Evolutionary conservation across 2,113 vertebrate genomes (phyloP).

Genomic region (Diglossa brunneiventris): DNA sequence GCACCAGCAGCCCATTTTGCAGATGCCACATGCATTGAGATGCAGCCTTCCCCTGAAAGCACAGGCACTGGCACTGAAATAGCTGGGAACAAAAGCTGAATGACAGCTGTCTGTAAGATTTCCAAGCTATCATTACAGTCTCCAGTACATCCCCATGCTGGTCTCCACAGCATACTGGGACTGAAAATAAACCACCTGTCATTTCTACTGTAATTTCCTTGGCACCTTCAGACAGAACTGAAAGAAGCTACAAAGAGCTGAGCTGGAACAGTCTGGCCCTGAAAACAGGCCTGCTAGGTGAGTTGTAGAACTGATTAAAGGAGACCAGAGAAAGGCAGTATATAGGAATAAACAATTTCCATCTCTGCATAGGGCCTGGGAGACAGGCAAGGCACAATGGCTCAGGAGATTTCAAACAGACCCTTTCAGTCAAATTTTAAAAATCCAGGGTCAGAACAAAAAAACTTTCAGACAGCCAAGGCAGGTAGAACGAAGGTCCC

Average conservation of each 20-base stretch:
- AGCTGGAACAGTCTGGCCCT: background rate
- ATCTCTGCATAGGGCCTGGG: background rate
- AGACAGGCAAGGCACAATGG: conserved; percentile 28
- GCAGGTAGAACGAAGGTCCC: background rate
- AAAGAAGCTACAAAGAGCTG: background rate
- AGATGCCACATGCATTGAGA: background rate
- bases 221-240: background rate
- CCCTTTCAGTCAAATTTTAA: background rate
- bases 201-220: background rate
- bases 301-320: background rate
- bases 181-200: background rate
- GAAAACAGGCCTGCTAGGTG: background rate
- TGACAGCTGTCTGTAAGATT: background rate
- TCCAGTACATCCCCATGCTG: background rate
- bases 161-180: background rate
- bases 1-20: background rate
- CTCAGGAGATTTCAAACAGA: background rate
- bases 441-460: conserved; percentile 3
- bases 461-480: background rate
- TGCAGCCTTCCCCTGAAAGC: background rate
- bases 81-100: background rate
- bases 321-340: background rate
- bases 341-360: background rate
- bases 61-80: background rate
- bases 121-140: background rate